Evolutionary conservation across 2,888 invertebrate species (phyloP).

Genomic region (Oxycera nigricornis): DNA sequence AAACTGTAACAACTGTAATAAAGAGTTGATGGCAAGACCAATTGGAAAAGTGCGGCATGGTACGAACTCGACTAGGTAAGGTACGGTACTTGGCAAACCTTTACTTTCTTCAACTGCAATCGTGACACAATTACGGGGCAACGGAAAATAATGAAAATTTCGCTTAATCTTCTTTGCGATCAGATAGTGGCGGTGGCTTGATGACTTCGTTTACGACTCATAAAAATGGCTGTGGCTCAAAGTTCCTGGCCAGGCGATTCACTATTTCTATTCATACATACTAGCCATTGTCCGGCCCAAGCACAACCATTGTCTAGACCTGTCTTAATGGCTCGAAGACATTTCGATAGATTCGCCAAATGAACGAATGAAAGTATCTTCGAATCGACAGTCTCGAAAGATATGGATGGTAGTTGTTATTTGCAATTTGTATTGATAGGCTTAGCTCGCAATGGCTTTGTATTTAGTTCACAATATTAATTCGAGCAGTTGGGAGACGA

Average conservation of each 20-base stretch:
- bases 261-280: neutral
- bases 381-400: too few relatives aligned
- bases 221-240: neutral
- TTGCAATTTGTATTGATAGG: too few relatives aligned
- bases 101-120: conserved; percentile 22
- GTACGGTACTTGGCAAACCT: conserved; percentile 1
- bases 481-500: too few relatives aligned
- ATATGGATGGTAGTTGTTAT: too few relatives aligned
- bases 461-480: too few relatives aligned
- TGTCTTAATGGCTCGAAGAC: too few relatives aligned
- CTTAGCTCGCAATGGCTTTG: too few relatives aligned
- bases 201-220: conserved; percentile 30
- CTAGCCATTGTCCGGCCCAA: neutral
- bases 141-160: conserved; percentile 23
- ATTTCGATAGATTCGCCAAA: too few relatives aligned
- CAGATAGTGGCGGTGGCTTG: conserved; percentile 1
- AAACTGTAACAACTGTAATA: neutral
- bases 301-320: neutral
- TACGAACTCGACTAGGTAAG: too few relatives aligned
- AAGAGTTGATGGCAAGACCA: neutral
- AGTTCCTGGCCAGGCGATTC: neutral
- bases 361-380: too few relatives aligned
- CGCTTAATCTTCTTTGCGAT: conserved; percentile 31
- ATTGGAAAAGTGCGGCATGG: neutral
- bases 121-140: conserved; percentile 30